Evolutionary conservation across 2,797 vertebrate genomes (phyloP).

Genomic region (Eremophila alpestris): DNA sequence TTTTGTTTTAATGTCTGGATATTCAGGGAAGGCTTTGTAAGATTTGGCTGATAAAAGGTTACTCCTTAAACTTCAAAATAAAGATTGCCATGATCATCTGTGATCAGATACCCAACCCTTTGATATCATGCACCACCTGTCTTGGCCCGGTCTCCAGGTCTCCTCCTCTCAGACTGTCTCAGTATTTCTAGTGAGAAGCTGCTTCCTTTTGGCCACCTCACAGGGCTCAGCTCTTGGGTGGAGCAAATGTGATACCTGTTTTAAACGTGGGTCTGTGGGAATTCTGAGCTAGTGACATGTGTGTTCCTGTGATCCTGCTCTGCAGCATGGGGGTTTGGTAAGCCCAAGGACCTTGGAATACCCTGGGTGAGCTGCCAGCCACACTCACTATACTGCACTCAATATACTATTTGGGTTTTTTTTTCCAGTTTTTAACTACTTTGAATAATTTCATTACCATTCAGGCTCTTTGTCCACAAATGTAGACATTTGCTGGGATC

Average conservation of each 20-base stretch:
- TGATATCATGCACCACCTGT: too few species aligned
- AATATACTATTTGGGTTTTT: too few species aligned
- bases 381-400: too few species aligned
- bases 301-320: too few species aligned
- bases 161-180: background rate
- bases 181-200: background rate
- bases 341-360: too few species aligned
- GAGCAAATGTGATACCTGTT: background rate
- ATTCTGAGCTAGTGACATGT: background rate
- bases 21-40: background rate
- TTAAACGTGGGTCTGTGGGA: background rate
- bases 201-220: background rate
- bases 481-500: too few species aligned
- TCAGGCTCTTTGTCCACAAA: too few species aligned
- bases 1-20: background rate
- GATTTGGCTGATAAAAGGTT: background rate
- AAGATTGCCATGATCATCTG: background rate
- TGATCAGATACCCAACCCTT: background rate
- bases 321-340: too few species aligned
- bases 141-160: background rate
- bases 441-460: too few species aligned
- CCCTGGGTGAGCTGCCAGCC: too few species aligned
- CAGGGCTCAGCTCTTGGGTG: background rate
- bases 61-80: background rate
- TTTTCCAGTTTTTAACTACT: too few species aligned